Evolutionary conservation across 2,113 vertebrate species (phyloP).

Genomic region (Rhea pennata): DNA sequence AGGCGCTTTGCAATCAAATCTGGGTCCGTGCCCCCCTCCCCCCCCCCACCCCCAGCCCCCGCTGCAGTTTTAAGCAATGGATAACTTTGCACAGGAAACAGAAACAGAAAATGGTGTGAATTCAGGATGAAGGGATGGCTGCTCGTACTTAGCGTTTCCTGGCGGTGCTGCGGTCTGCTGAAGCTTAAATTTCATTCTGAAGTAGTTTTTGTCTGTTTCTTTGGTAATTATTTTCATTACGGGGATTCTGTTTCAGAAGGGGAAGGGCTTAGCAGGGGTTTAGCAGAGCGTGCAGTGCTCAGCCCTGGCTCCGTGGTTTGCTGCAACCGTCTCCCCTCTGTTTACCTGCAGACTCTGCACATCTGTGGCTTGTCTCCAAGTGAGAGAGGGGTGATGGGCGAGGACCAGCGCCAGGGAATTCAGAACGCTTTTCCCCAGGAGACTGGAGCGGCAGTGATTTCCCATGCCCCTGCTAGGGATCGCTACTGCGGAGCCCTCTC

Average conservation of each 20-base stretch:
- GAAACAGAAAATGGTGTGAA: slow-evolving; percentile 45
- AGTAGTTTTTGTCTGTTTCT: slow-evolving; percentile 32
- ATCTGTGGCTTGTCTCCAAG: background rate
- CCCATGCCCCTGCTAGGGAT: background rate
- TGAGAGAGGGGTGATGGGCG: background rate
- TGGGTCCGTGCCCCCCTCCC: background rate
- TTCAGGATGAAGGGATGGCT: slow-evolving; percentile 48
- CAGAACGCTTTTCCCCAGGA: background rate
- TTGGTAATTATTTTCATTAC: slow-evolving; percentile 49
- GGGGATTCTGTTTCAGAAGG: background rate
- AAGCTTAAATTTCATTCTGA: slow-evolving; percentile 18
- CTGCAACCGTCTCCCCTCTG: background rate
- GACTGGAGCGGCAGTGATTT: background rate
- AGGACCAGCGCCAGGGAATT: background rate
- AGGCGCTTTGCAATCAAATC: background rate
- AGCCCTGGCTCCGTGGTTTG: background rate
- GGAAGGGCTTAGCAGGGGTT: slow-evolving; percentile 15
- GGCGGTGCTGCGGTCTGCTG: slow-evolving; percentile 45
- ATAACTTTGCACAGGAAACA: slow-evolving; percentile 41
- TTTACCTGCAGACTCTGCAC: background rate
- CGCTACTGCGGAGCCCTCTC: background rate
- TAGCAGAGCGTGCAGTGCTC: background rate
- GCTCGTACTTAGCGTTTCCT: slow-evolving; percentile 59
- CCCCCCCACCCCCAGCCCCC: no score
- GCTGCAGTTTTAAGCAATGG: background rate